Base-by-base conservation (phyloP, 2,888 invertebrate species). In the Alsophila aescularia region DNA sequence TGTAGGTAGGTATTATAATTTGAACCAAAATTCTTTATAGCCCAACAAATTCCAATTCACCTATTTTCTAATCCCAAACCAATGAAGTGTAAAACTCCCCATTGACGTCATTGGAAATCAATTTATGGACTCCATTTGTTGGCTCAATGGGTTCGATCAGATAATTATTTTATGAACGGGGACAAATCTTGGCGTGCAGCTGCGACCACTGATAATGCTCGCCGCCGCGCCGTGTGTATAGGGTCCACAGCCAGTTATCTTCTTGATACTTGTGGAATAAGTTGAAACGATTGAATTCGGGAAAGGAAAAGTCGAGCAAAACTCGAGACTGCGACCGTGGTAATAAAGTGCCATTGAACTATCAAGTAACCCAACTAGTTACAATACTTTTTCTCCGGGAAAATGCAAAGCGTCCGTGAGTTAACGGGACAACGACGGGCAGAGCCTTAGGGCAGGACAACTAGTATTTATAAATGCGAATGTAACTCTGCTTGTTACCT, bases 161-260 rank as follows among this genome's bases (percentile, higher is more conserved):
- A 90, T 88, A 87, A 89, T 86, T 82, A 84, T 87, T 83, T 83
- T 72, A 84, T 78, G 78, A 75, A 76, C 75, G 71, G 75, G 66
- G 85, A 84, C 87, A 85, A 83, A 85, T 88, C 80, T 79, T 77
- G 77, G 72, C 75, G 77, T 79, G 84, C 90, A 90, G 88, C 90
- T 90, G 90, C 68, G 87, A 65, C 85, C 81, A 67, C 64, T 64
- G 90, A 90, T 91, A 89, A 85, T 78, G 65, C 67, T 67, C 62
- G 49, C 24, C 24, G 24, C n/a, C n/a, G n/a, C n/a, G n/a, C n/a
- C n/a, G n/a, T n/a, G 32, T 35, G 40, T 37, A 44, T 41, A 58
- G 18, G 39, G 36, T 2, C 6, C 4, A 21, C 21, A 21, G n/a
- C n/a, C n/a, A n/a, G n/a, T n/a, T 29, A 50, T 27, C 2, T 10